These are phyloP conservation scores for Chaetoderma sp. DNA, from an alignment of 2,888 invertebrate species.

Conservation along the genomic window DNA sequence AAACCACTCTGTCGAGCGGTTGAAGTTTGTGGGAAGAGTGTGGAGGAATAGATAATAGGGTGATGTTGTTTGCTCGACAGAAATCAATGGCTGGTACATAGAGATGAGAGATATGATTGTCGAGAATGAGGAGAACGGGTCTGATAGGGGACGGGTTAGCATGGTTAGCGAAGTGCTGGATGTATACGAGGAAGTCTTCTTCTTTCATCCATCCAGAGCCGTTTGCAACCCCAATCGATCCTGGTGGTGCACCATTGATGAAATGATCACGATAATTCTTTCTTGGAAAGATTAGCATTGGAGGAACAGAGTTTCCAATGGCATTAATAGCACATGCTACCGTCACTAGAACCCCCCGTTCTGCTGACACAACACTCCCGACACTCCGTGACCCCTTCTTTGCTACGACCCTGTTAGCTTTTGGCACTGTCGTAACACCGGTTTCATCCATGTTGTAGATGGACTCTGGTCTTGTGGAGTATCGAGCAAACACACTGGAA, in stretches of 20 bases:
- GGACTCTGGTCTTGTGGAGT: neutral
- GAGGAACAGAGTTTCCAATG: constrained; percentile 23
- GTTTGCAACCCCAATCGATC: constrained; percentile 19
- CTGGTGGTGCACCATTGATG: constrained; percentile 23
- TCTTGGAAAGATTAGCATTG: constrained; percentile 31
- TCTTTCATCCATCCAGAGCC: constrained; percentile 30
- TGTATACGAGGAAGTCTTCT: constrained; percentile 22
- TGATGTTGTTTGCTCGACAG: constrained; percentile 19
- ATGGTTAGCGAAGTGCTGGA: constrained; percentile 26
- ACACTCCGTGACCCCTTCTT: neutral
- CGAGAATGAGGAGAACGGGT: neutral
- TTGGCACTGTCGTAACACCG: neutral
- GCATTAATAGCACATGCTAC: constrained; percentile 22
- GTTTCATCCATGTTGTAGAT: constrained; percentile 12
- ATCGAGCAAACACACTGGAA: neutral
- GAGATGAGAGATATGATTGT: neutral
- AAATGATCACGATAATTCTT: constrained; percentile 17
- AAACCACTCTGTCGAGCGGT: constrained; percentile 44
- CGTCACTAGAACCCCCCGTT: constrained; percentile 19
- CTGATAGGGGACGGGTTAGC: neutral
- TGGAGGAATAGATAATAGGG: constrained; percentile 27
- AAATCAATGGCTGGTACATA: constrained; percentile 20
- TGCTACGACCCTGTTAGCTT: constrained; percentile 6
- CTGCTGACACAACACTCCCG: neutral
- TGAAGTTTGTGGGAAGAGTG: constrained; percentile 29